phyloP scores from a whole-genome alignment of 2,797 vertebrate genomes.

The Parauchenoglanis punctatus region DNA sequence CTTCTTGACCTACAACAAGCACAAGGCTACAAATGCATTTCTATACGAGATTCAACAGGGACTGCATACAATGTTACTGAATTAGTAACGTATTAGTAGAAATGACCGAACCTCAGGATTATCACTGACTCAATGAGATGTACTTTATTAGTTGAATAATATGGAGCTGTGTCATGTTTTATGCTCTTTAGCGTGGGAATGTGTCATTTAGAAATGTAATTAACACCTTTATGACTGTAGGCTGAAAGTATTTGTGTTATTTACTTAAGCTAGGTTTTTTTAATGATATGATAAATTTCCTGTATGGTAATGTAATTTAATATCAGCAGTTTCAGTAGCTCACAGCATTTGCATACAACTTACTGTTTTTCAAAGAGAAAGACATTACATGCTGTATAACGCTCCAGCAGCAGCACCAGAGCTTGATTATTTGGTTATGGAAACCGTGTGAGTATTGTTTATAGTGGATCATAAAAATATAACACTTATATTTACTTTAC shows the following conservation, averaged over 20 bases:
- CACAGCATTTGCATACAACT: not conserved
- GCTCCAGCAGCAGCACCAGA: not conserved
- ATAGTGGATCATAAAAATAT: not conserved
- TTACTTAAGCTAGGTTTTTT: not conserved
- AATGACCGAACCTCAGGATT: not conserved
- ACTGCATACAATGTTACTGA: not conserved
- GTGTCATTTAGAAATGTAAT: constrained; percentile 8
- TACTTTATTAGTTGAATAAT: not conserved
- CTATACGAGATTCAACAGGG: not conserved
- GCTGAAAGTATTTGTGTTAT: not conserved
- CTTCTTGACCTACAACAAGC: constrained; percentile 29
- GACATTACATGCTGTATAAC: not conserved
- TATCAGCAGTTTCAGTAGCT: not conserved
- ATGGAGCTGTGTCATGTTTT: not conserved
- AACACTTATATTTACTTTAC: not conserved
- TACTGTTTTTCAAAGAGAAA: not conserved
- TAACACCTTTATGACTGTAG: not conserved
- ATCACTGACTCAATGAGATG: not conserved
- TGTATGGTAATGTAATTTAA: not conserved
- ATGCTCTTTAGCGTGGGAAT: not conserved
- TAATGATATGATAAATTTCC: not conserved
- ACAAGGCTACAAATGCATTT: constrained; percentile 7
- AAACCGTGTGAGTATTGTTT: not conserved
- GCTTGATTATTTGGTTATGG: not conserved
- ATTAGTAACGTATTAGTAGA: not conserved